These are phyloP conservation scores for Pogonocichla stellata DNA, from an alignment of 2,113 vertebrate genomes.

Conservation along the genomic window DNA sequence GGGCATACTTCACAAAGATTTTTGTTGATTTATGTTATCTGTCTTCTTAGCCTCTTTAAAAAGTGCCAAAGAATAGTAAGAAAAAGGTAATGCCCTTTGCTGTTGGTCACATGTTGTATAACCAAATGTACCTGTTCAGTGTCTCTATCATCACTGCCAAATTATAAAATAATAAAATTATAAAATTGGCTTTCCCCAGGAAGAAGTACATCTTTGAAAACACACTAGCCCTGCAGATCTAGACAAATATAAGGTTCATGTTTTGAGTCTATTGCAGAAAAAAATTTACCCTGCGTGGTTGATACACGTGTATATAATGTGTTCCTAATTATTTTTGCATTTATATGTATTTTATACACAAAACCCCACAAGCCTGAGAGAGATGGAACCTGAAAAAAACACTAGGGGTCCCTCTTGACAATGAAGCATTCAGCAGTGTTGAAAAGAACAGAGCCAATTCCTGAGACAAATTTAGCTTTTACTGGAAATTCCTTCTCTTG, in stretches of 20 bases:
- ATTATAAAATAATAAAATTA: background rate
- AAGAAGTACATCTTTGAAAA: background rate
- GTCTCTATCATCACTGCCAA: background rate
- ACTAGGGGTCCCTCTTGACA: conserved; percentile 44
- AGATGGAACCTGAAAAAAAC: background rate
- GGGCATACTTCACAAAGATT: background rate
- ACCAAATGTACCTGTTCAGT: background rate
- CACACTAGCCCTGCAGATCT: background rate
- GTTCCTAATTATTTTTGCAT: background rate
- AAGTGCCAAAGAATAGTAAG: background rate
- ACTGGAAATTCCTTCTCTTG: conserved; percentile 48
- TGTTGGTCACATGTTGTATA: background rate
- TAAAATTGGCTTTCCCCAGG: background rate
- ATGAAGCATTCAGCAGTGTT: background rate
- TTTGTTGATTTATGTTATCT: background rate
- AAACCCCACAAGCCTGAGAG: background rate
- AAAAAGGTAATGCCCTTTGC: background rate
- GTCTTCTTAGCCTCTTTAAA: background rate
- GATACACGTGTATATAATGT: background rate
- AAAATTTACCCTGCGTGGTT: background rate
- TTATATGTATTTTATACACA: background rate
- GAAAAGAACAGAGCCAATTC: conserved; percentile 12
- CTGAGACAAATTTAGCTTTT: conserved; percentile 60
- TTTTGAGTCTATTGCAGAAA: background rate
- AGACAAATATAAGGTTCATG: background rate